Evolutionary conservation across 2,797 vertebrate genomes (phyloP).

Genomic region (Coreius guichenoti): DNA sequence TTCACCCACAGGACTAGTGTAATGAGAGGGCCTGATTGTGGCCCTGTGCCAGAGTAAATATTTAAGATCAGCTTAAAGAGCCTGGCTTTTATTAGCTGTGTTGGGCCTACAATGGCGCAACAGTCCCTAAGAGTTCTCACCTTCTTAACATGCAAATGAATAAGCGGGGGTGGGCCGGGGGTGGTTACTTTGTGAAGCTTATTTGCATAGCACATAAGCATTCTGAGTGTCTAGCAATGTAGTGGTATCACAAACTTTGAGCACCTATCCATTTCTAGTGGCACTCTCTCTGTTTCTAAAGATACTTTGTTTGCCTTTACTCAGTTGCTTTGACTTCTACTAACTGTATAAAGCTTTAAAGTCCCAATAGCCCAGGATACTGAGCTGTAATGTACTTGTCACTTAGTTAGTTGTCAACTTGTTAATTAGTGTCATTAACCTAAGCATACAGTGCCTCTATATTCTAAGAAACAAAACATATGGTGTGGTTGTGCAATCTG

Average conservation of each 20-base stretch:
- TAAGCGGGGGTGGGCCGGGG: conserved; percentile 74
- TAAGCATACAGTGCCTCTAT: neutral
- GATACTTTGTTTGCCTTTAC: conserved; percentile 38
- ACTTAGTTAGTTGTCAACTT: conserved; percentile 14
- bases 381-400: neutral
- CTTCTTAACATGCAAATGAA: conserved; percentile 85
- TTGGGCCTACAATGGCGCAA: conserved; percentile 69
- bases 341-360: conserved; percentile 11
- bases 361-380: neutral
- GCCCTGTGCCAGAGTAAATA: conserved; percentile 76
- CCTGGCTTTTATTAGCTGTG: conserved; percentile 77
- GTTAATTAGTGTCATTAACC: conserved; percentile 20
- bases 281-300: conserved; percentile 43
- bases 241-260: conserved; percentile 44
- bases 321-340: conserved; percentile 37
- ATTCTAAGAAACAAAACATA: conserved; percentile 3
- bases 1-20: conserved; percentile 69
- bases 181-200: conserved; percentile 73
- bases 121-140: conserved; percentile 70
- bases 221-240: conserved; percentile 60
- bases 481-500: neutral
- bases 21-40: conserved; percentile 70
- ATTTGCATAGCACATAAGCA: conserved; percentile 84
- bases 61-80: conserved; percentile 78
- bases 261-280: conserved; percentile 50